Base-by-base conservation (phyloP, 2,113 vertebrate genomes). In the Gasterosteus nipponicus region DNA sequence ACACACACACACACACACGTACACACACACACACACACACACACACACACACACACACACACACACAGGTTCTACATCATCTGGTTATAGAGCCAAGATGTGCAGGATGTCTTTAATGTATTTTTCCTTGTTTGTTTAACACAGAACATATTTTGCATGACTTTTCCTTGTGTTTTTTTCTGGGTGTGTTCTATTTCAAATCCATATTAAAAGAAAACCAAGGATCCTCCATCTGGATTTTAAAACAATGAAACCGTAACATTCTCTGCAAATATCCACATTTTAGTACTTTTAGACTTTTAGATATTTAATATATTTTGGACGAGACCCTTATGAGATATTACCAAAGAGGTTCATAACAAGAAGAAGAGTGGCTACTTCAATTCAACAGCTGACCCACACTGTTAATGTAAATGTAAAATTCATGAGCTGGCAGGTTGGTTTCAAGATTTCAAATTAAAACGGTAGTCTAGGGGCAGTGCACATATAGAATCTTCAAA, bases 371-470 rank as follows among this genome's bases (percentile, higher is more conserved):
- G 2, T 12, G 29, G 35, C 16, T 53, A 4, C 31, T 61, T 51
- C 54, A 29, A 51, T 51, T 70, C 22, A 65, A 7, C 44, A 4
- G 33, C 59, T 60, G 10, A 7, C 0, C 26, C 44, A 59, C 16
- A 22, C 14, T 15, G 16, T 26, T 26, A 26, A 26, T 26, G 22
- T 26, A 49, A 12, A 49, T 58, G 54, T n/a, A 46, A 53, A 59
- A 72, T 76, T 63, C 49, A 73, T 63, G 49, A 68, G 56, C 19
- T 63, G 19, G 22, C 42, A 35, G 31, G 11, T n/a, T 68, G 18
- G 10, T 41, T 29, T 62, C 70, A 31, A 19, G 3, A 73, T 61
- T 61, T 72, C 1, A 29, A 51, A 61, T 47, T 4, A 44, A 7
- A 31, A 31, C 29, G 33, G 26, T 1, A 14, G n/a, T 4, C 1